These are phyloP conservation scores for Steatornis caripensis DNA, from an alignment of 2,113 vertebrate genomes.

Conservation along the genomic window DNA sequence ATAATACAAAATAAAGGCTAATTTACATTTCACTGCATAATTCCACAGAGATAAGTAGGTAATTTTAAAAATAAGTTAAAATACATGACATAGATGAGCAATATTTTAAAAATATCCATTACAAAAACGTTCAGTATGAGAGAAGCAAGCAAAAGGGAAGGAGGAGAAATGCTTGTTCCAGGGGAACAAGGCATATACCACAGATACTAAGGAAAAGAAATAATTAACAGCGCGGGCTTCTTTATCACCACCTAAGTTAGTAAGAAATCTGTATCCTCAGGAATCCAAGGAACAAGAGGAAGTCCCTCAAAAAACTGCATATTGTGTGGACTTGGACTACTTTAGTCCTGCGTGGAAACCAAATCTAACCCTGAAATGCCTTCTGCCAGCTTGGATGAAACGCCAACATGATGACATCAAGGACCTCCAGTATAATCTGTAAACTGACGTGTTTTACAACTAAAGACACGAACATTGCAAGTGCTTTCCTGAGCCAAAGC, in stretches of 20 bases:
- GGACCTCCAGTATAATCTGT: not conserved
- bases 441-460: not conserved
- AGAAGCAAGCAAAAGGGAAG: not conserved
- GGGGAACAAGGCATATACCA: not conserved
- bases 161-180: not conserved
- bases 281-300: not conserved
- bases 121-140: not conserved
- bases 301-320: not conserved
- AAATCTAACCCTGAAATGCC: not conserved
- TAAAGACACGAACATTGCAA: not conserved
- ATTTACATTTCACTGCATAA: conserved; percentile 6
- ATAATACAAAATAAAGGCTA: conserved; percentile 19
- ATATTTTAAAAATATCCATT: not conserved
- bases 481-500: not conserved
- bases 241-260: not conserved
- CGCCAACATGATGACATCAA: fast-evolving
- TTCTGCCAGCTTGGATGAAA: not conserved
- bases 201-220: not conserved
- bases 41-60: not conserved
- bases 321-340: not conserved
- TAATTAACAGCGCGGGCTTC: not conserved
- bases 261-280: not conserved
- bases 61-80: not conserved
- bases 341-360: not conserved
- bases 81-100: not conserved